Conservation (phyloP, 1,140 invertebrate genomes). For the Fopius arisanus region DNA sequence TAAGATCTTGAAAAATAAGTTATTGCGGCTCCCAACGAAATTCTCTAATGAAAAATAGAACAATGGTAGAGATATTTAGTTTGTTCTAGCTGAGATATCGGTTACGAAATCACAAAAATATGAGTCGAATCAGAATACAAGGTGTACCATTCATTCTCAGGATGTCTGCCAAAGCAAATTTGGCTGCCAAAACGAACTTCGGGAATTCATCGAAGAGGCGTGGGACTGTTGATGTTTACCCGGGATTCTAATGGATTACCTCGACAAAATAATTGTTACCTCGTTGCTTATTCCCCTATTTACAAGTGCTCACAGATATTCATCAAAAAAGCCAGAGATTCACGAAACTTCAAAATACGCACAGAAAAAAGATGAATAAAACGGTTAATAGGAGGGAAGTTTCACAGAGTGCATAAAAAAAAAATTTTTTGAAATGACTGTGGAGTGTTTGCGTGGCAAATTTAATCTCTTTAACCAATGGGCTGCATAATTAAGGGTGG, state of each 20-base stretch:
- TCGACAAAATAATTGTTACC: neutral
- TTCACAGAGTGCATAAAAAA: neutral
- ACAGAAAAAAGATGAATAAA: neutral
- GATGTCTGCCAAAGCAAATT: conserved; percentile 55
- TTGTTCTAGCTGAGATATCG: conserved; percentile 1
- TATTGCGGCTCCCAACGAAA: neutral
- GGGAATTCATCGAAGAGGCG: conserved; percentile 39
- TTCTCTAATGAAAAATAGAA: neutral
- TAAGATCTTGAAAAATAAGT: neutral
- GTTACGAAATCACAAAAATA: conserved; percentile 44
- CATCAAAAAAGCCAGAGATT: too few relatives aligned
- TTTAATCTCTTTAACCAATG: neutral
- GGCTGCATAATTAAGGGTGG: neutral
- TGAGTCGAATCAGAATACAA: conserved; percentile 39
- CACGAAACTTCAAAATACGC: neutral
- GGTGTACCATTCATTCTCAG: conserved; percentile 25
- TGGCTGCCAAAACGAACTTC: conserved; percentile 54
- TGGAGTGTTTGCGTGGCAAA: neutral
- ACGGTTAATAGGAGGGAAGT: neutral
- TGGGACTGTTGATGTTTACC: conserved; percentile 7
- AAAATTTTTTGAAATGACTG: neutral
- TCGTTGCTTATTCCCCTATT: neutral
- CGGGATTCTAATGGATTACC: neutral
- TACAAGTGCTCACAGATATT: neutral
- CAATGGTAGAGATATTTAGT: neutral